Conservation (phyloP, 2,113 vertebrate genomes). For the Eleginops maclovinus region DNA sequence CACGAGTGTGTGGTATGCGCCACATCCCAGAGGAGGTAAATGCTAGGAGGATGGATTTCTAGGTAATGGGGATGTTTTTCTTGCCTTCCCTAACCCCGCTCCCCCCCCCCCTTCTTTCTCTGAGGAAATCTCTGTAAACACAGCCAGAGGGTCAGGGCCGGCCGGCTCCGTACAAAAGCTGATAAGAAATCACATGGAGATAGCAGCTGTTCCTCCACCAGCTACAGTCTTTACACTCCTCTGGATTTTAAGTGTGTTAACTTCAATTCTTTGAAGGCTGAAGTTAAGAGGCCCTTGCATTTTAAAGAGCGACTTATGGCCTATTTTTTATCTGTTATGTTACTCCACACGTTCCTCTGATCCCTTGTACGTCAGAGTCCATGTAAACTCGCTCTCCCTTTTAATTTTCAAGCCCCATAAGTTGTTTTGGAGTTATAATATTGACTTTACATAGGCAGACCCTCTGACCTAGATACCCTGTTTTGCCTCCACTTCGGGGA, state of each 20-base stretch:
- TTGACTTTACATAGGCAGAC: slow-evolving; percentile 57
- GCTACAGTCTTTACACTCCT: slow-evolving; percentile 7
- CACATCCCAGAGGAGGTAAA: slow-evolving; percentile 36
- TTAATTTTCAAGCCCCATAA: slow-evolving; percentile 15
- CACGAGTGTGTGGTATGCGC: slow-evolving; percentile 44
- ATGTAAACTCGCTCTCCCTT: slow-evolving; percentile 3
- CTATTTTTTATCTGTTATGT: slow-evolving; percentile 7
- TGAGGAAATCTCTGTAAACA: slow-evolving; percentile 67
- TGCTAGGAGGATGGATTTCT: slow-evolving; percentile 42
- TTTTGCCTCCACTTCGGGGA: slow-evolving; percentile 35
- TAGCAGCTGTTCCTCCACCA: slow-evolving; percentile 36
- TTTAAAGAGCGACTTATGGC: not conserved
- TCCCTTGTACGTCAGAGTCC: slow-evolving; percentile 40
- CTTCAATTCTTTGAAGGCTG: not conserved
- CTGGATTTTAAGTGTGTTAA: not conserved
- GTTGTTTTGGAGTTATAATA: slow-evolving; percentile 49
- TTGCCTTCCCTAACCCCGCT: not conserved
- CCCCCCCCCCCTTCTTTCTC: slow-evolving; percentile 11
- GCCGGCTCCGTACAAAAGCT: slow-evolving; percentile 13
- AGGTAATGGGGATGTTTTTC: slow-evolving; percentile 42
- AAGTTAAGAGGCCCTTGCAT: not conserved
- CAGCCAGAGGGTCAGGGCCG: slow-evolving; percentile 36
- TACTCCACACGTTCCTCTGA: slow-evolving; percentile 20
- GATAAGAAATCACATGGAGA: slow-evolving; percentile 55
- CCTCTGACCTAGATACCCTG: slow-evolving; percentile 66